Base-by-base conservation (phyloP, 1,140 invertebrate species). In the Cylas formicarius region DNA sequence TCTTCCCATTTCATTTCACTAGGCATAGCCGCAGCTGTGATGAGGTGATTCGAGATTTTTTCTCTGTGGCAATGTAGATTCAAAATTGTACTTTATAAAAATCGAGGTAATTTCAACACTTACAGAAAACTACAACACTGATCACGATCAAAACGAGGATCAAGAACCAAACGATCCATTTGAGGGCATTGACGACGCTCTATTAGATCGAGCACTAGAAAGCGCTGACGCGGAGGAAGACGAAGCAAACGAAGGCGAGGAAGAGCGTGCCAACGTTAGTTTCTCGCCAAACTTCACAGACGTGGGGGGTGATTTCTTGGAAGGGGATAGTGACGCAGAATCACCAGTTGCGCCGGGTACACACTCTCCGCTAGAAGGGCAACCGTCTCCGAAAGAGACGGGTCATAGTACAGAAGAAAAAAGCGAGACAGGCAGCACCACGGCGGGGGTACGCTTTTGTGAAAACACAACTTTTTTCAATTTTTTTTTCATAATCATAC, bases 221-320 rank as follows among this genome's bases (percentile, higher is more conserved):
- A 14, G 18, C 14, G 13, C 3, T 17, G 9, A 33, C 2, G 1
- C 13, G 31, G 9, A 33, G 31, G 9, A 14, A 33, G 14, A 9
- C 3, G 14, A 33, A 33, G 9, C 2, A 17, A 11, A 17, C 2
- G 31, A 14, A 33, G 18, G 14, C 27, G 2, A 29, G 7, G 34
- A 36, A 16, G 8, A 19, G 18, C n/a, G 19, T 9, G 8, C 14
- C 4, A 43, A 23, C 17, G 47, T 45, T 13, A 33, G 20, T 22
- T 55, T 57, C 23, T 55, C 57, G 22, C 50, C 56, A 14, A 48
- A 51, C 33, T 50, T 53, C 19, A 43, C 35, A 21, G 45, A 48
- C 5, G 51, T 42, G 14, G 56, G 38, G 11, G 48, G 22, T 18
- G 36, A 26, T 24, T 34, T 45, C 31, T 19, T 50, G 27, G 19